Base-by-base conservation (phyloP, 2,113 vertebrate genomes). In the Todiramphus saurophagus region DNA sequence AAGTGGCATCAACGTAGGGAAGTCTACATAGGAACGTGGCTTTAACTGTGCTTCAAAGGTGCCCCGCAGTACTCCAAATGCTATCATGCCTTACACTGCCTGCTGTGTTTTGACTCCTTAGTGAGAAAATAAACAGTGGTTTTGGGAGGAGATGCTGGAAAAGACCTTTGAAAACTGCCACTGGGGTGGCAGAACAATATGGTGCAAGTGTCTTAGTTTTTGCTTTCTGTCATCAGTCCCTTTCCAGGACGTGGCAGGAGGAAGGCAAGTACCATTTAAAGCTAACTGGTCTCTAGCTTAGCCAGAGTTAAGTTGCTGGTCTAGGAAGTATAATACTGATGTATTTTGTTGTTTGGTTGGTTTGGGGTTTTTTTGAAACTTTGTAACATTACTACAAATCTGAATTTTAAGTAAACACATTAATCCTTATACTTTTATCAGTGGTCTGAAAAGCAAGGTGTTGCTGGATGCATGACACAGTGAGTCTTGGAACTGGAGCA, bases 391-490 rank as follows among this genome's bases (percentile, higher is more conserved):
- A 19, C 9, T 43, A 19, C 39, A 70, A 21, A 25, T 79, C 37
- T 59, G 35, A 63, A 68, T 94, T 86, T 48, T 28, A 63, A 96
- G 91, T 91, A 81, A 94, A 91, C 5, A 4, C 11, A 77, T 70
- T 67, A 2, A 41, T 63, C 16, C 60, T 50, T 74, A 75, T 50
- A 53, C 51, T 87, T 59, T 56, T 51, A 23, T 37, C 25, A 12
- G n/a, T 37, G 60, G 5, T 70, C 56, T 91, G 64, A 48, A 51
- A 80, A 84, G 11, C 46, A 73, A 37, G n/a, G 15, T 9, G 5
- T n/a, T 68, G 7, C 31, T 89, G 2, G 0, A 46, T 51, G 25
- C 9, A 2, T 16, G 39, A 13, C 73, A 19, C 30, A 11, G n/a
- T 5, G 20, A 67, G n/a, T 55, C 48, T 25, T 44, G 63, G 51